Base-by-base conservation (phyloP, 1,140 invertebrate genomes). In the Holcopasites calliopsidis region DNA sequence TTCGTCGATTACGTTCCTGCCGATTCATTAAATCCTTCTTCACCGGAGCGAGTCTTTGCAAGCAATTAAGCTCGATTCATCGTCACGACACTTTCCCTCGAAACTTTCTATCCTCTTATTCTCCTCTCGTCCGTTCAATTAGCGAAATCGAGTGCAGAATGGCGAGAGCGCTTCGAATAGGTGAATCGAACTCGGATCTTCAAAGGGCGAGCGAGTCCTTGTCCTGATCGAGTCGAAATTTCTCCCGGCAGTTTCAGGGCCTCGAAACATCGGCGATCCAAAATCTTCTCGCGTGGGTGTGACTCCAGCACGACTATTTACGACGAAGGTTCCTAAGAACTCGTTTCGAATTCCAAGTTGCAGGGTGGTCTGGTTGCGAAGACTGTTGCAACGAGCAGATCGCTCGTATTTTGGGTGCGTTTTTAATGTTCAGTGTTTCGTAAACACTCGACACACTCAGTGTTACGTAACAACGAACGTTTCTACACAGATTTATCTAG, bases 211-310 rank as follows among this genome's bases (percentile, higher is more conserved):
- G n/a, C n/a, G 40, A 47, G 4, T 69, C 28, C n/a, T 10, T 16
- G 33, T 7, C 6, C 16, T 11, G 7, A 3, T 18, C 18, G 0
- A 40, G 7, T 6, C 35, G 26, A 52, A 26, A 69, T 58, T 21
- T 31, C 4, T 5, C 18, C 3, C 23, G 13, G 1, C 11, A 40
- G 40, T 76, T 69, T 68, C 44, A 31, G 8, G 3, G 13, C 3
- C 7, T 47, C 35, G 42, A 38, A 21, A 49, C 50, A 33, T 5
- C 4, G 21, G 7, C n/a, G 21, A 26, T 58, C 58, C 33, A 38
- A 50, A 21, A 69, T 52, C 49, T n/a, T 55, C 7, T 61, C 50
- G 69, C 82, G 82, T 85, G 71, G 84, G 84, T 84, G 84, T 71
- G 76, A 54, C 44, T 64, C 58, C 40, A 13, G 18, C 52, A 47